Conservation (phyloP, 2,888 invertebrate species). For the Eupeodes luniger region DNA sequence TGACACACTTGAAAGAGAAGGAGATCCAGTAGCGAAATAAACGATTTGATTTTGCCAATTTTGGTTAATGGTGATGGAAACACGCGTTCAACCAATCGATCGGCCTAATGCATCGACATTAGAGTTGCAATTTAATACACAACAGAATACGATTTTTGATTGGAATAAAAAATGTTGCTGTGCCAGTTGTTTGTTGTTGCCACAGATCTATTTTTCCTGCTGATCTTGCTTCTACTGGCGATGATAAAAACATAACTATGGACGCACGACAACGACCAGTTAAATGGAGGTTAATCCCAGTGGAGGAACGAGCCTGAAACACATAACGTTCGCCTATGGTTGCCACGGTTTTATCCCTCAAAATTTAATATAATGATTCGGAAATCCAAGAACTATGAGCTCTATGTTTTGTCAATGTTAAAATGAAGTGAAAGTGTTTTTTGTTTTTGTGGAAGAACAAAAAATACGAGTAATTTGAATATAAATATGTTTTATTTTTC, state of each 20-base stretch:
- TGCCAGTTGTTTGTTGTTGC: neutral
- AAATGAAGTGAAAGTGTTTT: no score
- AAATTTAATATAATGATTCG: no score
- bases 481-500: no score
- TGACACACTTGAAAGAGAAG: conserved; percentile 44
- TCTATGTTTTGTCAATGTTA: no score
- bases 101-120: neutral
- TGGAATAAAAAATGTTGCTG: conserved; percentile 21
- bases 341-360: neutral
- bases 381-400: no score
- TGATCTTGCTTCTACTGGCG: neutral
- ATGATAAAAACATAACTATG: neutral
- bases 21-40: conserved; percentile 40
- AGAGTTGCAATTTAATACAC: conserved; percentile 30
- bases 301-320: conserved; percentile 8
- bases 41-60: conserved; percentile 67
- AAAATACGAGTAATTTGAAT: no score
- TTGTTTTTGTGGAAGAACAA: no score
- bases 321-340: neutral
- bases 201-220: neutral
- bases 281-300: conserved; percentile 46
- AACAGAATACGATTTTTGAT: conserved; percentile 20
- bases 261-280: conserved; percentile 1
- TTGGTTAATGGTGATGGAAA: conserved; percentile 71
- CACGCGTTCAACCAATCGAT: conserved; percentile 54